Evolutionary conservation across 2,888 invertebrate genomes (phyloP).

Genomic region (Acanthosepion esculentum): DNA sequence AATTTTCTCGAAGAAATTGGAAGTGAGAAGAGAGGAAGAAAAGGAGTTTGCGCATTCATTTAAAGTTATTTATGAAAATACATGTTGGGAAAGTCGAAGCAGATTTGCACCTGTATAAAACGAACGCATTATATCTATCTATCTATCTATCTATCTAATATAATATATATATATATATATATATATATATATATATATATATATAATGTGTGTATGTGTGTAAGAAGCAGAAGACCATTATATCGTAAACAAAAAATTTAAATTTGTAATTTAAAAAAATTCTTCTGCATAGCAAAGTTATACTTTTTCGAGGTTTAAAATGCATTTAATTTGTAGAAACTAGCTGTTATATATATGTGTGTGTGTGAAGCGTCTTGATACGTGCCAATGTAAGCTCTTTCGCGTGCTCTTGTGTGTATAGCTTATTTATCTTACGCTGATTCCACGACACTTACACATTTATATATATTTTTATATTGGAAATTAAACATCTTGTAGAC

Average conservation of each 20-base stretch:
- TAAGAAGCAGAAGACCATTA: not conserved
- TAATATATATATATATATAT: not conserved
- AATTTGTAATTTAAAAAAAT: not conserved
- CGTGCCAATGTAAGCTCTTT: too few relatives aligned
- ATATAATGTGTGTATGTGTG: not conserved
- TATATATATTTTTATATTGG: too few relatives aligned
- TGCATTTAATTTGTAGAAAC: not conserved
- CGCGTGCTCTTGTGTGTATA: too few relatives aligned
- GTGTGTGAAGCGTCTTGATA: too few relatives aligned
- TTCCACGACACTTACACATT: too few relatives aligned
- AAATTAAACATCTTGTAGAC: too few relatives aligned
- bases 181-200: not conserved
- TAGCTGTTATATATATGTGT: not conserved
- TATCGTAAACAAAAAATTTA: not conserved
- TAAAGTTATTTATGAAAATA: constrained; percentile 16
- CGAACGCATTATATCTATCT: not conserved
- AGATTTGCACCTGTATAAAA: not conserved
- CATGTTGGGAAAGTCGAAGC: constrained; percentile 2
- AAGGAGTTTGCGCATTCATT: not conserved
- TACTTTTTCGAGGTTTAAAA: not conserved
- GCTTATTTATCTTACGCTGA: too few relatives aligned
- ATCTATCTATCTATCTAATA: too few relatives aligned
- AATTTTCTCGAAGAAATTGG: not conserved
- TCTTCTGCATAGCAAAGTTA: not conserved
- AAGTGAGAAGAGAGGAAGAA: not conserved